These are phyloP conservation scores for Triops longicaudatus DNA, from an alignment of 1,140 invertebrate genomes.

Conservation along the genomic window DNA sequence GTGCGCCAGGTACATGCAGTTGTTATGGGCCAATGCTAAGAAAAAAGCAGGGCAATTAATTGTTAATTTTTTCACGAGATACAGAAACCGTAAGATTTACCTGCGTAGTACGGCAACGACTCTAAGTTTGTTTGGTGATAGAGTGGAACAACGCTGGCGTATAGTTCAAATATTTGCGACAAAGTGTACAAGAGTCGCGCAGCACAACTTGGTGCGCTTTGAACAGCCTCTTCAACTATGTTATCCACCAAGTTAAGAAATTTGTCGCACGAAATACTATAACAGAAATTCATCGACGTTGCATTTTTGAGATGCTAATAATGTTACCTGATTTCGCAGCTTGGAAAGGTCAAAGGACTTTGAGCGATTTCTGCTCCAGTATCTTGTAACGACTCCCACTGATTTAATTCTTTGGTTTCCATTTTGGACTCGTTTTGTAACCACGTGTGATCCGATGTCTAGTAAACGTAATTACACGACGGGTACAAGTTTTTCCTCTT, in stretches of 20 bases:
- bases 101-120: slow-evolving; percentile 73
- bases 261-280: slow-evolving; percentile 40
- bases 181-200: slow-evolving; percentile 59
- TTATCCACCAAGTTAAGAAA: slow-evolving; percentile 58
- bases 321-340: slow-evolving; percentile 55
- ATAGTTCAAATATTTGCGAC: slow-evolving; percentile 66
- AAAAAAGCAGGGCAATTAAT: slow-evolving; percentile 37
- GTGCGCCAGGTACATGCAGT: slow-evolving; percentile 79
- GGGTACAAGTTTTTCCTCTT: neutral
- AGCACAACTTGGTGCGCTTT: slow-evolving; percentile 47
- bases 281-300: neutral
- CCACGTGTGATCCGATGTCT: slow-evolving; percentile 6
- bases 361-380: slow-evolving; percentile 30
- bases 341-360: slow-evolving; percentile 45
- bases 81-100: slow-evolving; percentile 40
- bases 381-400: slow-evolving; percentile 27
- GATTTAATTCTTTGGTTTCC: slow-evolving; percentile 9
- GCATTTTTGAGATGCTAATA: neutral
- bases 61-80: slow-evolving; percentile 13
- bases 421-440: neutral
- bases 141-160: slow-evolving; percentile 62
- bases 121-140: slow-evolving; percentile 67
- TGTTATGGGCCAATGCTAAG: slow-evolving; percentile 78
- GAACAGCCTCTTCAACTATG: slow-evolving; percentile 59
- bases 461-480: neutral